Evolutionary conservation across 2,113 vertebrate species (phyloP).

Genomic region (Monopterus albus): DNA sequence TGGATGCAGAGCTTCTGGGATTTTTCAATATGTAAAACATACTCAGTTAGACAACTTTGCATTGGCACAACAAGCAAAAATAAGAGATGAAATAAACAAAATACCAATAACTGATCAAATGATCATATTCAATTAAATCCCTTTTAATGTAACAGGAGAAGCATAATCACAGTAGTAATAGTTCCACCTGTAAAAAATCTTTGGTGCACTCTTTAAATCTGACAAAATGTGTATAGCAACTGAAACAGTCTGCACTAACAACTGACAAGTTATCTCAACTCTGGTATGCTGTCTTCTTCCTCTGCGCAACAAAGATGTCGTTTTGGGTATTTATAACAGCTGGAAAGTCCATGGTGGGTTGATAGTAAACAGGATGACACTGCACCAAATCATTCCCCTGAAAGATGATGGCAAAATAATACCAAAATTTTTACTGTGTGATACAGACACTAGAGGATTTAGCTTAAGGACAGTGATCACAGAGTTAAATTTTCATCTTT

Average conservation of each 20-base stretch:
- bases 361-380: background rate
- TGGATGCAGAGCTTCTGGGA: constrained; percentile 35
- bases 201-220: too few species aligned
- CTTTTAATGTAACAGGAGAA: too few species aligned
- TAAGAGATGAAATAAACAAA: background rate
- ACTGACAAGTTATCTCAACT: too few species aligned
- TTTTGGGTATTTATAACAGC: constrained; percentile 18
- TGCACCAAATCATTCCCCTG: constrained; percentile 10
- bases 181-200: background rate
- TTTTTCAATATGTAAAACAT: too few species aligned
- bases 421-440: background rate
- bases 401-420: constrained; percentile 1
- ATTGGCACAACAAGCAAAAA: background rate
- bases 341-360: background rate
- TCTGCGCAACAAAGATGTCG: background rate
- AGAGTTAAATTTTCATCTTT: too few species aligned
- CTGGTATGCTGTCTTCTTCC: background rate
- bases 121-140: too few species aligned
- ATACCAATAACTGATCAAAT: background rate
- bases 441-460: too few species aligned
- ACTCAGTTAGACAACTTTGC: too few species aligned
- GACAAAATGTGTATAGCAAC: background rate
- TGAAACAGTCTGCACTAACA: background rate
- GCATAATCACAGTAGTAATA: background rate
- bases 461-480: too few species aligned